Evolutionary conservation across 1,140 invertebrate genomes (phyloP).

Genomic region (Ceratina australensis): DNA sequence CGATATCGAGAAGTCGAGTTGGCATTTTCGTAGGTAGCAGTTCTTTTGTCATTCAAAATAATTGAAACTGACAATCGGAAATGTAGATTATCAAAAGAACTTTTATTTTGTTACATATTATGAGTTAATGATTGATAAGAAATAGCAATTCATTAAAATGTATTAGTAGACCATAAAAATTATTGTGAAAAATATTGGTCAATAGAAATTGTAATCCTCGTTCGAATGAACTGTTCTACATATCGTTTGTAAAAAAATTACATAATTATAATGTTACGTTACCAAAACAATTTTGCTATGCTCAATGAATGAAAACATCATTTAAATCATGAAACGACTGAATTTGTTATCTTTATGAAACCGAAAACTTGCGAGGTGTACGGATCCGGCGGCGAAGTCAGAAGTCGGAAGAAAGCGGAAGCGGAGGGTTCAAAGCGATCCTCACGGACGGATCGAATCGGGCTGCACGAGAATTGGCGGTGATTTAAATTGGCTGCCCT

Average conservation of each 20-base stretch:
- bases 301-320: no score
- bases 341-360: neutral
- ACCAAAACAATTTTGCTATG: no score
- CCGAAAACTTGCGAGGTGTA: neutral
- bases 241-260: no score
- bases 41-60: neutral
- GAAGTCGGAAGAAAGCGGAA: constrained; percentile 9
- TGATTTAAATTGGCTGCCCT: constrained; percentile 68
- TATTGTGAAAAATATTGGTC: neutral
- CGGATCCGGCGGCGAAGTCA: no score
- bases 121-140: no score
- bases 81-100: no score
- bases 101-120: no score
- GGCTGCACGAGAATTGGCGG: constrained; percentile 52
- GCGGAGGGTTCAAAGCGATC: constrained; percentile 46
- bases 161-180: neutral
- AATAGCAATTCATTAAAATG: no score
- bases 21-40: neutral
- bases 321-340: neutral
- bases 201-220: neutral
- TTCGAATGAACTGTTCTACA: no score
- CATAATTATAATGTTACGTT: no score
- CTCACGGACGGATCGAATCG: constrained; percentile 46
- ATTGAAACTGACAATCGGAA: no score
- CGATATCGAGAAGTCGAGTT: constrained; percentile 33